Conservation (phyloP, 2,113 vertebrate species). For the Labeo catla region DNA sequence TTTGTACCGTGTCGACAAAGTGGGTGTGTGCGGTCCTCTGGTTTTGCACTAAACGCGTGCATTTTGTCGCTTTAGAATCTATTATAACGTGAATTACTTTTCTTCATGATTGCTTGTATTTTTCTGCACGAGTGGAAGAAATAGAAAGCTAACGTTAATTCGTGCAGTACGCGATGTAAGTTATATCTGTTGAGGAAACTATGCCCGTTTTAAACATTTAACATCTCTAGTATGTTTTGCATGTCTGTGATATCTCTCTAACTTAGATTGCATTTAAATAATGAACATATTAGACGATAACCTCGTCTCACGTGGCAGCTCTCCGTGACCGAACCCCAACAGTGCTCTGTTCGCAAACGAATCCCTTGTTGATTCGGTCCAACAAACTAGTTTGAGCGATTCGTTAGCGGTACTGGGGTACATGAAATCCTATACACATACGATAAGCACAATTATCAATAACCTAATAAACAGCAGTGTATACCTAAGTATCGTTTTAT, state of each 20-base stretch:
- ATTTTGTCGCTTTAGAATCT: neutral
- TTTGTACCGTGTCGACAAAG: neutral
- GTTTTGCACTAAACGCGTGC: neutral
- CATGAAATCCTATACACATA: neutral
- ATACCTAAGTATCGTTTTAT: neutral
- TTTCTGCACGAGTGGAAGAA: neutral
- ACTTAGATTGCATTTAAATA: neutral
- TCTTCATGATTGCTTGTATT: neutral
- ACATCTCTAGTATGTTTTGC: neutral
- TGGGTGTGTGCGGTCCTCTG: conserved; percentile 20
- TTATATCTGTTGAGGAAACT: no score
- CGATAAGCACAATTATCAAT: neutral
- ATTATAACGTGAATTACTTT: neutral
- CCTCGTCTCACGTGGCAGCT: conserved; percentile 6
- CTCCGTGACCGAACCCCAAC: conserved; percentile 18
- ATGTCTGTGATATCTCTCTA: neutral
- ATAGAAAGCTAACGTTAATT: no score
- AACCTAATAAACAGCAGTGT: neutral
- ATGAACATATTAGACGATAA: neutral
- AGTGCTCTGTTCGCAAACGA: neutral
- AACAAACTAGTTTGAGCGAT: neutral
- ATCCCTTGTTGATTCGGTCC: neutral
- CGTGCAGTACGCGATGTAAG: neutral
- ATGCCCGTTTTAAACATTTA: no score
- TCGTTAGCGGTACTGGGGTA: neutral